Evolutionary conservation across 1,140 invertebrate species (phyloP).

Genomic region (Lutraria rhynchaena): DNA sequence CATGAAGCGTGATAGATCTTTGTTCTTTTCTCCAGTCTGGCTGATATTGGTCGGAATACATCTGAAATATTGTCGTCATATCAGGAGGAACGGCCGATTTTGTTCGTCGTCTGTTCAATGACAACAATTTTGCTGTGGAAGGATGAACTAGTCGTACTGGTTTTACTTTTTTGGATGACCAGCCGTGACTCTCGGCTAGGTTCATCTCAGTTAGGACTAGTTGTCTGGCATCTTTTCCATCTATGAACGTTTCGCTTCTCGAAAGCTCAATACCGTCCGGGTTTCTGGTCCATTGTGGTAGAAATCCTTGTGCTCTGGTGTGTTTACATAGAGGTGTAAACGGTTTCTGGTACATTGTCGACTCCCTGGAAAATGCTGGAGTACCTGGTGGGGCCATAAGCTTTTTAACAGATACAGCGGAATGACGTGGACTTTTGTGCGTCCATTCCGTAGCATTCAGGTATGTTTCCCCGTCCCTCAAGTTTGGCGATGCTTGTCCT

Average conservation of each 20-base stretch:
- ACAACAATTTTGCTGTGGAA: slow-evolving; percentile 70
- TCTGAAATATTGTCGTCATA: slow-evolving; percentile 73
- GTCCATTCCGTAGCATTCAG: slow-evolving; percentile 78
- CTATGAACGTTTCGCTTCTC: slow-evolving; percentile 68
- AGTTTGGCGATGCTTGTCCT: slow-evolving; percentile 70
- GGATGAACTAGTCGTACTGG: slow-evolving; percentile 60
- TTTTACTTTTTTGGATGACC: slow-evolving; percentile 59
- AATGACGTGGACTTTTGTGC: slow-evolving; percentile 58
- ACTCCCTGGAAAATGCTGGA: slow-evolving; percentile 70
- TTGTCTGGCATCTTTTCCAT: slow-evolving; percentile 72
- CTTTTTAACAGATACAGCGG: slow-evolving; percentile 42
- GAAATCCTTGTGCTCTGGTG: slow-evolving; percentile 39
- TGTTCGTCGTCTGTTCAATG: slow-evolving; percentile 56
- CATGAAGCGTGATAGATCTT: slow-evolving; percentile 29
- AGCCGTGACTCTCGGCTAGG: slow-evolving; percentile 61
- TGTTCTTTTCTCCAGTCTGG: slow-evolving; percentile 67
- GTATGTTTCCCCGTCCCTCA: slow-evolving; percentile 76
- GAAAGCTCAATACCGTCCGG: slow-evolving; percentile 44
- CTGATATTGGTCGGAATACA: slow-evolving; percentile 77
- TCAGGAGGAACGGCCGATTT: slow-evolving; percentile 62
- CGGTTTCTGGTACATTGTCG: slow-evolving; percentile 72
- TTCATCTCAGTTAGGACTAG: slow-evolving; percentile 71
- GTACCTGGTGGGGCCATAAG: slow-evolving; percentile 51
- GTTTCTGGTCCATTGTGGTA: slow-evolving; percentile 34
- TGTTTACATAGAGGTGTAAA: slow-evolving; percentile 63